Conservation (phyloP, 2,113 vertebrate species). For the Archocentrus centrarchus region DNA sequence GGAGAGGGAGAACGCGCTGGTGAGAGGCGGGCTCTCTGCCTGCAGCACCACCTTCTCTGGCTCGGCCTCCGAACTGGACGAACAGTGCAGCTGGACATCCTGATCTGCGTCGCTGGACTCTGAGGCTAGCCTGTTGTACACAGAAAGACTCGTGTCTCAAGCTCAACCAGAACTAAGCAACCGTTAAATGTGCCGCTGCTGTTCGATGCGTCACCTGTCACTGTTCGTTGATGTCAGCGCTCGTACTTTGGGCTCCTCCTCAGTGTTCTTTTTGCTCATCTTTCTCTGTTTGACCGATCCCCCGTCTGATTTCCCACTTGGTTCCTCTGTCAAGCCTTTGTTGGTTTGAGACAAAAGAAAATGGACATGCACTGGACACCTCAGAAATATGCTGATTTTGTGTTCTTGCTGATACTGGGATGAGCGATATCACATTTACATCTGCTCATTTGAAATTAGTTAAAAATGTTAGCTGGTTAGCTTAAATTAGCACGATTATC, state of each 20-base stretch:
- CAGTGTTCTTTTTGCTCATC: conserved; percentile 82
- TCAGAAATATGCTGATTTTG: background rate
- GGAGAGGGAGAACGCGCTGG: conserved; percentile 82
- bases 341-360: background rate
- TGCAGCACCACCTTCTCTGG: conserved; percentile 72
- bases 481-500: background rate
- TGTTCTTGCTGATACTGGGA: background rate
- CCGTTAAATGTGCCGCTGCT: background rate
- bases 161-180: background rate
- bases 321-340: conserved; percentile 90
- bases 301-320: conserved; percentile 85
- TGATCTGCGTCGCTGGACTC: conserved; percentile 83
- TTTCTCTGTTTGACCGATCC: conserved; percentile 86
- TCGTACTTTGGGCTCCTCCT: conserved; percentile 84
- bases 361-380: background rate
- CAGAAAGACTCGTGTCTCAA: background rate
- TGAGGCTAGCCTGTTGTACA: conserved; percentile 82
- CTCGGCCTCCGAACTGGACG: conserved; percentile 83
- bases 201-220: conserved; percentile 85
- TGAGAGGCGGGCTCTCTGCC: conserved; percentile 82
- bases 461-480: background rate
- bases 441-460: background rate
- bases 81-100: conserved; percentile 81
- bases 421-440: background rate
- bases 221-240: conserved; percentile 87